A percentile compares a stretch with the other conserved stretches of the same genome.
Evolutionary conservation across 2,888 invertebrate species (phyloP).

Genomic region (Polyommatus icarus): DNA sequence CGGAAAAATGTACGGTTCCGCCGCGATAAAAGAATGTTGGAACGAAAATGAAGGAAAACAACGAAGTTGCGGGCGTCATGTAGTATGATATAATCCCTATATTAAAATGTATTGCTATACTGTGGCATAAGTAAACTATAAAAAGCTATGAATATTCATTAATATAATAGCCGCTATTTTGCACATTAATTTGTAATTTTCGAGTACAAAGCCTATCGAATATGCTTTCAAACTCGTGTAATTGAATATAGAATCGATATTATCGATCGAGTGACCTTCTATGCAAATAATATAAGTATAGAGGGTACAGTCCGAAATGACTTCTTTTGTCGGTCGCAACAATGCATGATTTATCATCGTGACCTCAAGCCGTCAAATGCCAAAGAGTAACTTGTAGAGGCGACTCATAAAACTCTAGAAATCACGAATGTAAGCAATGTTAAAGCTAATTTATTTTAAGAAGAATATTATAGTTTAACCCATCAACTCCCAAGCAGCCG

Average conservation of each 20-base stretch:
- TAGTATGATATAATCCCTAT: too few relatives aligned
- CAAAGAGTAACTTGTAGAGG: conserved; percentile 37
- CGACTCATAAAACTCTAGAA: background rate
- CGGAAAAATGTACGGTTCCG: too few relatives aligned
- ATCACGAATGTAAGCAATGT: too few relatives aligned
- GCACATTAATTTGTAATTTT: background rate
- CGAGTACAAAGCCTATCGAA: background rate
- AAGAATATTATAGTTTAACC: too few relatives aligned
- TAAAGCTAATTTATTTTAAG: too few relatives aligned
- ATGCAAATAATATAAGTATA: conserved; percentile 42
- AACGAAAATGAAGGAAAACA: too few relatives aligned
- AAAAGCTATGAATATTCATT: conserved; percentile 1
- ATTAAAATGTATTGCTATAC: too few relatives aligned
- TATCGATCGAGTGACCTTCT: conserved; percentile 31
- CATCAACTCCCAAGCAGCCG: too few relatives aligned
- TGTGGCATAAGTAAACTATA: background rate
- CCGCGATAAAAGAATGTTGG: too few relatives aligned
- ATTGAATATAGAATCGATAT: conserved; percentile 25
- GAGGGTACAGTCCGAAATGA: conserved; percentile 68
- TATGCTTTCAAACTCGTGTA: background rate
- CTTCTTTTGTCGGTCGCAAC: conserved; percentile 72
- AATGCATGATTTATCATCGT: conserved; percentile 70
- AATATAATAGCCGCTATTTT: background rate
- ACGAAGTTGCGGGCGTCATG: too few relatives aligned
- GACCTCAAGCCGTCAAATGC: conserved; percentile 42